These are phyloP conservation scores for Hippocampus comes DNA, from an alignment of 2,113 vertebrate species.

Conservation along the genomic window DNA sequence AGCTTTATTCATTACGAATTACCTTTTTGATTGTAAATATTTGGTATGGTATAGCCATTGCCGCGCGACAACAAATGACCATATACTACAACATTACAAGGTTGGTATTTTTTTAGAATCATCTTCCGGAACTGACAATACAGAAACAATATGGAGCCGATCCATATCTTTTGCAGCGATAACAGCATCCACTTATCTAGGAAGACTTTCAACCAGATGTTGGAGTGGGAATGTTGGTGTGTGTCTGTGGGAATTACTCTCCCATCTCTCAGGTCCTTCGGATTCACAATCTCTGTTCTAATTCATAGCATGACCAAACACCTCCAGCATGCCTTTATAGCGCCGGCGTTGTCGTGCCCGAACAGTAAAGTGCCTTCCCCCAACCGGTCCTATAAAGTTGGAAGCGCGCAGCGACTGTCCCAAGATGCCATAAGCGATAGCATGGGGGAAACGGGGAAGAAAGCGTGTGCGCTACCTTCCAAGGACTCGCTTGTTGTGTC, in stretches of 20 bases:
- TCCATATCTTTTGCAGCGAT: neutral
- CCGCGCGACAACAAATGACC: too few species aligned
- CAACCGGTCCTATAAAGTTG: neutral
- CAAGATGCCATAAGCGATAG: neutral
- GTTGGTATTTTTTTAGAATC: neutral
- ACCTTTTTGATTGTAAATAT: too few species aligned
- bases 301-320: neutral
- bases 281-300: neutral
- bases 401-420: neutral
- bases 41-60: too few species aligned
- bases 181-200: neutral
- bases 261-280: neutral
- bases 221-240: neutral
- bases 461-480: neutral
- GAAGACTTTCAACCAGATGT: neutral
- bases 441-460: neutral
- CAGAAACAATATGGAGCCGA: neutral
- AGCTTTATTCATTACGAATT: too few species aligned
- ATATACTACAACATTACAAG: neutral
- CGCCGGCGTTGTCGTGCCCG: neutral
- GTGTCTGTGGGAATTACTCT: neutral
- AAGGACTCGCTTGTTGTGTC: conserved; percentile 1
- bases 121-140: neutral
- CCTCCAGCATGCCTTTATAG: neutral
- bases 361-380: neutral